These are phyloP conservation scores for Hippopotamus amphibius DNA, from an alignment of 2,113 vertebrate genomes.

Conservation along the genomic window DNA sequence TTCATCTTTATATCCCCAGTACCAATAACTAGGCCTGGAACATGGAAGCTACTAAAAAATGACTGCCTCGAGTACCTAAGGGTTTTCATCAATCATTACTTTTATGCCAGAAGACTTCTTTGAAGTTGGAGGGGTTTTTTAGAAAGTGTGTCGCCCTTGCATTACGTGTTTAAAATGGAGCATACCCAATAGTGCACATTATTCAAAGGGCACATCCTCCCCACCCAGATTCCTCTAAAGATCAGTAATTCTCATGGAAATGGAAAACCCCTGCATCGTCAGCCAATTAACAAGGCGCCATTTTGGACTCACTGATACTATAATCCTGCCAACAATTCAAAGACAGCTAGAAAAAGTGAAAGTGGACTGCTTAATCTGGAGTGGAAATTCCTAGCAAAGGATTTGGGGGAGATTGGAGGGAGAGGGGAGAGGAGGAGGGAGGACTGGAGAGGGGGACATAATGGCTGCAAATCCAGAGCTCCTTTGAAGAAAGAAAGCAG, in stretches of 20 bases:
- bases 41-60: neutral
- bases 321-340: conserved; percentile 8
- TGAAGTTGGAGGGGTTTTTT: neutral
- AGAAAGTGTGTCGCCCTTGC: neutral
- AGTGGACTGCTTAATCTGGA: neutral
- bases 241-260: neutral
- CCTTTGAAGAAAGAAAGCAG: conserved; percentile 9
- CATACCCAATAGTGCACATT: neutral
- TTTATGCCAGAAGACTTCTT: conserved; percentile 1
- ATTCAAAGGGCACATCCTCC: neutral
- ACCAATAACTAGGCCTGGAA: neutral
- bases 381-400: conserved; percentile 39
- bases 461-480: neutral
- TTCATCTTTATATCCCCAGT: neutral
- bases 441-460: neutral
- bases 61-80: neutral
- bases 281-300: neutral
- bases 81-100: neutral
- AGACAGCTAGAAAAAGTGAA: conserved; percentile 2
- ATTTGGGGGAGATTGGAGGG: neutral
- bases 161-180: neutral
- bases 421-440: neutral
- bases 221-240: neutral
- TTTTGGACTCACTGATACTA: neutral
- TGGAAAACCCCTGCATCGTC: neutral